phyloP scores from a whole-genome alignment of 1,140 invertebrate genomes.

The Bombus superbus region DNA sequence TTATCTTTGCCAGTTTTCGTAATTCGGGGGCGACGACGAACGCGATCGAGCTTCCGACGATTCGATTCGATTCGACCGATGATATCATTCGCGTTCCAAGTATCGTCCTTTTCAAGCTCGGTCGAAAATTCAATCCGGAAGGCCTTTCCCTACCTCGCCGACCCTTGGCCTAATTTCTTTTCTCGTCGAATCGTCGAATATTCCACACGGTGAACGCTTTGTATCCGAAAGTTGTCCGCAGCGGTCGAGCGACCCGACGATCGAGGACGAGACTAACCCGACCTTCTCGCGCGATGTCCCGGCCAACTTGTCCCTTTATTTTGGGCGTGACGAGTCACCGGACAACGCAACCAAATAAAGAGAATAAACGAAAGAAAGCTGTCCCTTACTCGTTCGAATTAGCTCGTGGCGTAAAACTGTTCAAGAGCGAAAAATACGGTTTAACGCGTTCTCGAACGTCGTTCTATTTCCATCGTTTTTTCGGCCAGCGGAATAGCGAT shows the following conservation, averaged over 20 bases:
- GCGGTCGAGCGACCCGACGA: slow-evolving; percentile 42
- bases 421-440: neutral
- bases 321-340: slow-evolving; percentile 60
- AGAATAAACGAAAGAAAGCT: neutral
- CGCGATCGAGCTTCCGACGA: neutral
- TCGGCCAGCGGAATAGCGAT: fast-evolving
- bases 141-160: neutral
- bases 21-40: neutral
- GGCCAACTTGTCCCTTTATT: slow-evolving; percentile 56
- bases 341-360: neutral
- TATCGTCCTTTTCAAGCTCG: neutral
- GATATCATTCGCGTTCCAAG: neutral
- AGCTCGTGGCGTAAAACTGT: neutral
- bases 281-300: slow-evolving; percentile 29
- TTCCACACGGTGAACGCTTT: slow-evolving; percentile 50
- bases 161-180: slow-evolving; percentile 54
- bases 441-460: neutral
- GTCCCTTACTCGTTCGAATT: neutral
- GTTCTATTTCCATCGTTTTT: too few relatives aligned
- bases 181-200: slow-evolving; percentile 47
- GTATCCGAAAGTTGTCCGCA: slow-evolving; percentile 36
- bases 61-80: neutral
- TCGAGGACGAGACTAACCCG: slow-evolving; percentile 33
- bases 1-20: too few relatives aligned
- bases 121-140: neutral